Base-by-base conservation (phyloP, 2,888 invertebrate species). In the Ecdyonurus torrentis region DNA sequence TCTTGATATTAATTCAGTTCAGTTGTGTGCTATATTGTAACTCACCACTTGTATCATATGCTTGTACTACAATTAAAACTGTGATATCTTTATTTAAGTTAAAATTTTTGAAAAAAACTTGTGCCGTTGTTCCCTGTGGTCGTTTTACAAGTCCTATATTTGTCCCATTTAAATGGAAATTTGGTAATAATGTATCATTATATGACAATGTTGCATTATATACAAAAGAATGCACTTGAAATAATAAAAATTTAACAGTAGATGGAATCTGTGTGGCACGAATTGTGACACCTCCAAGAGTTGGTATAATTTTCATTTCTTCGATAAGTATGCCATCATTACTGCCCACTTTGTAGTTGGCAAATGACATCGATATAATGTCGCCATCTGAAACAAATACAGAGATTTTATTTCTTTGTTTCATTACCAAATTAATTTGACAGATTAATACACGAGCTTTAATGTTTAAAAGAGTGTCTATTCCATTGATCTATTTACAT, bases 171-270 rank as follows among this genome's bases (percentile, higher is more conserved):
- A 82, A 73, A 64, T 70, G 72, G 18, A 72, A 73, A n/a, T 73
- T 72, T 0, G 67, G 66, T 18, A 65, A 67, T 24, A 71, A 67
- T 1, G 69, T 70, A 61, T 70, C 72, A 64, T 76, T 72, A 65
- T 77, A 80, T 23, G 81, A 80, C 52, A 86, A 69, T 0, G 79
- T 78, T 0, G 86, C 71, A 71, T 82, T 80, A 64, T 78, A 72
- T 18, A 79, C 67, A 66, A 81, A 80, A 60, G 80, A 78, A 70
- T 88, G 87, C 2, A 79, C 79, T 81, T 87, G 86, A 53, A 85
- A 73, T 63, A 86, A 71, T 20, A 84, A 74, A 69, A 83, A 87
- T 1, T 76, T 74, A 37, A 81, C 71, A 63, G 72, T 72, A 1
- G 72, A 67, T 15, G 79, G 76, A 1, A 80, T 72, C 1, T n/a